phyloP scores from a whole-genome alignment of 2,888 invertebrate genomes.

The Ceramica pisi region DNA sequence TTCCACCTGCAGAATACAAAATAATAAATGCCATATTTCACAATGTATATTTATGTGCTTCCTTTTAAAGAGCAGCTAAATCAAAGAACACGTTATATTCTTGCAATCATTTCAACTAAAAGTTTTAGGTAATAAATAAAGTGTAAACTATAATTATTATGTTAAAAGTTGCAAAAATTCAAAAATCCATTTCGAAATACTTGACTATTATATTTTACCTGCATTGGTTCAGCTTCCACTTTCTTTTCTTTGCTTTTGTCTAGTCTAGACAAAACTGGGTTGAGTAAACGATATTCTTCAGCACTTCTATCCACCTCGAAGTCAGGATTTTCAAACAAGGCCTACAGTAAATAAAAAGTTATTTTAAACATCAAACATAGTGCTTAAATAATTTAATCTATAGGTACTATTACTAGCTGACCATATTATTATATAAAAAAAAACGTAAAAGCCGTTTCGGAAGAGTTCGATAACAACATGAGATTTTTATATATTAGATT shows the following conservation, averaged over 20 bases:
- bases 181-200: not conserved
- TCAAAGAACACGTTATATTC: not conserved
- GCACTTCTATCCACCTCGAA: slow-evolving; percentile 97
- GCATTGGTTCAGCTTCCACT: slow-evolving; percentile 88
- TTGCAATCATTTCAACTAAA: not conserved
- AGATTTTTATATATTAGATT: no score
- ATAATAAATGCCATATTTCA: not conserved
- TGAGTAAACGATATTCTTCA: slow-evolving; percentile 96
- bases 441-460: no score
- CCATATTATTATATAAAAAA: no score
- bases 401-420: no score
- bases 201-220: slow-evolving; percentile 73
- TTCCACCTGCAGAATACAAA: slow-evolving; percentile 73
- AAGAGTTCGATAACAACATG: no score
- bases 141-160: not conserved
- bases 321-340: slow-evolving; percentile 97
- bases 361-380: slow-evolving; percentile 9
- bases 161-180: not conserved
- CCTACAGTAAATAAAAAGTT: slow-evolving; percentile 76
- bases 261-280: slow-evolving; percentile 96
- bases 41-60: not conserved
- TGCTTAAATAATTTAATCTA: not conserved
- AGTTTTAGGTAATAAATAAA: not conserved
- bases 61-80: not conserved
- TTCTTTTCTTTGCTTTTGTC: slow-evolving; percentile 93